Evolutionary conservation across 2,888 invertebrate genomes (phyloP), one percentile per base, ranked within the genome.

Genomic region (Drosophila siamana): DNA sequence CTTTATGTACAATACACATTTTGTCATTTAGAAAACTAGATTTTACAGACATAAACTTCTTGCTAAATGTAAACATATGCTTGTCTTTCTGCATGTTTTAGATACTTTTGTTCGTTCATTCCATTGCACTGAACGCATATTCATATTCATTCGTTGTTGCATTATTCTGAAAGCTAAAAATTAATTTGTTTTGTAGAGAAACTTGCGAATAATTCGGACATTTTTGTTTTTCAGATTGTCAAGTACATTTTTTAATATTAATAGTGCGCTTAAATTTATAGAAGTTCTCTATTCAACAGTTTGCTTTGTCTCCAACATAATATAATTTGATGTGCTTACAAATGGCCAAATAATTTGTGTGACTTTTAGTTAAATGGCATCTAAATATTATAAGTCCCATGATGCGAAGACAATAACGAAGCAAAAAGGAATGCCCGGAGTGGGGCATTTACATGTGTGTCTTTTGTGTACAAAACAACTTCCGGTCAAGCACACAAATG

Each of bases 401-500:
- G 56, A 40, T 26, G 48, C 33, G 43, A 28, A 38, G 16, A 51
- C 38, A 50, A 43, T 11, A 61, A 24, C 19, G n/a, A 36, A 36
- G 4, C 7, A 38, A 51, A 56, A 48, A 40, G 44, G 16, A 5
- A 9, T n/a, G 7, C 48, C 16, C 24, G 16, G 19, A 2, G 2
- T 22, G 36, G 15, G 40, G 19, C 51, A 16, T 47, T 47, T n/a
- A 28, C 36, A 38, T 55, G 62, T 19, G 48, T 43, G 59, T 68
- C 55, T 77, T 77, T 67, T 78, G 67, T 50, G 55, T 46, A 62
- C 48, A 43, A 61, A 68, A 78, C 69, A 73, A 68, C 81, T 70
- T 80, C 81, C 66, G 78, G 80, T 59, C 73, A 83, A 70, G 63
- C 69, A 69, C 73, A 69, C 69, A 80, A 80, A 80, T 80, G 84